Conservation (phyloP, 2,888 invertebrate genomes). For the Archips xylosteana region DNA sequence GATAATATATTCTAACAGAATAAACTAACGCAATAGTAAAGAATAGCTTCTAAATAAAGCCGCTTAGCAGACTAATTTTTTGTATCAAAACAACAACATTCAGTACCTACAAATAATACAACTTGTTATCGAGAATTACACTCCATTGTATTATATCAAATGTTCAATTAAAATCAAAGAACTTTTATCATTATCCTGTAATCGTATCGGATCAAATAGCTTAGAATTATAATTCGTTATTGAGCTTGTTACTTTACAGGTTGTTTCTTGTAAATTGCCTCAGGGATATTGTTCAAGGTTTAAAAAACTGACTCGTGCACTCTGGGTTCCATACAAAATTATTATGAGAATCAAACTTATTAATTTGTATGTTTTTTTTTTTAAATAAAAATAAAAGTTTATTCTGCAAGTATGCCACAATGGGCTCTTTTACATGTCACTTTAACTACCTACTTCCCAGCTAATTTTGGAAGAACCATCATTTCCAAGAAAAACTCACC, state of each 20-base stretch:
- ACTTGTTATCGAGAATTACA: slow-evolving; percentile 10
- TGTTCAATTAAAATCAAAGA: slow-evolving; percentile 31
- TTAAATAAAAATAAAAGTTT: no score
- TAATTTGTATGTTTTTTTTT: no score
- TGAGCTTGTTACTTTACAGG: slow-evolving; percentile 13
- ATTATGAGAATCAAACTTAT: no score
- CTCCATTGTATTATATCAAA: slow-evolving; percentile 10
- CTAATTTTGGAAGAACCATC: no score
- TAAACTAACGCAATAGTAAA: no score
- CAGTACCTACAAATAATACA: slow-evolving; percentile 4
- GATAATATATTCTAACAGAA: no score
- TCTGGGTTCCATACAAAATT: no score
- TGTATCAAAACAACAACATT: neutral
- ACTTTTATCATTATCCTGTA: slow-evolving; percentile 9
- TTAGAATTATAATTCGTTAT: slow-evolving; percentile 4
- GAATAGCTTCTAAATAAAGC: no score
- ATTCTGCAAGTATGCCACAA: no score
- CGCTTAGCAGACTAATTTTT: neutral
- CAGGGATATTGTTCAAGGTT: slow-evolving; percentile 17
- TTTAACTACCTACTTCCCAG: no score
- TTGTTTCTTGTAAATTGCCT: slow-evolving; percentile 22
- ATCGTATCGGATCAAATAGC: slow-evolving; percentile 33
- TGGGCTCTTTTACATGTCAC: no score
- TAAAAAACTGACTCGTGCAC: neutral
- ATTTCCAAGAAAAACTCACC: no score